Conservation (phyloP, 2,113 vertebrate species). For the Smithornis capensis region DNA sequence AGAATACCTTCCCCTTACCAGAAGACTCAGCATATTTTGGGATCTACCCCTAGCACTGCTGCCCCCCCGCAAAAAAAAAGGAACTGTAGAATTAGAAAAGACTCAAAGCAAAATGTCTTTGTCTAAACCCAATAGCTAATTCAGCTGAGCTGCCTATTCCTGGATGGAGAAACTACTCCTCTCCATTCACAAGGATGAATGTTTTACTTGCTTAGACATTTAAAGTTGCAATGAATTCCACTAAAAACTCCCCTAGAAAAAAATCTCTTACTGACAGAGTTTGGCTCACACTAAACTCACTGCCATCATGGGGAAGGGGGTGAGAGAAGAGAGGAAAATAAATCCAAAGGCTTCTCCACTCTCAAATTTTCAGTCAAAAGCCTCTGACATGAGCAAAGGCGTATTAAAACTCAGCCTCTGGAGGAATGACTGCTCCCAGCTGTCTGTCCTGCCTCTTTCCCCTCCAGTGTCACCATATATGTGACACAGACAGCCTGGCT, state of each 20-base stretch:
- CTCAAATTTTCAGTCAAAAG: constrained; percentile 4
- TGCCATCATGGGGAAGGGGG: background rate
- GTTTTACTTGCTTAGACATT: background rate
- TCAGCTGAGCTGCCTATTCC: background rate
- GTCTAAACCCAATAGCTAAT: background rate
- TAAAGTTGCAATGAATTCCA: background rate
- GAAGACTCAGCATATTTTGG: background rate
- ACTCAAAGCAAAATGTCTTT: background rate
- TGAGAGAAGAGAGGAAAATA: background rate
- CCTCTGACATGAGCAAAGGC: background rate
- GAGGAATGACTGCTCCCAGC: constrained; percentile 45
- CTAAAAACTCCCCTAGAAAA: background rate
- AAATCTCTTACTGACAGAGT: background rate
- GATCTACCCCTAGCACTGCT: background rate
- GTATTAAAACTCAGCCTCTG: background rate
- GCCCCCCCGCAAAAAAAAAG: background rate
- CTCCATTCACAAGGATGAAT: background rate
- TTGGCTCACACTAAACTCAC: background rate
- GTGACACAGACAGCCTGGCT: constrained; percentile 61
- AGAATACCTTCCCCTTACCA: background rate
- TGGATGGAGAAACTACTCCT: background rate
- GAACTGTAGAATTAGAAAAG: background rate
- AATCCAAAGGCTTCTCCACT: background rate
- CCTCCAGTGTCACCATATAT: background rate
- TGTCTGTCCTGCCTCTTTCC: constrained; percentile 11